phyloP scores from a whole-genome alignment of 2,888 invertebrate species.

The Prosapia bicincta region DNA sequence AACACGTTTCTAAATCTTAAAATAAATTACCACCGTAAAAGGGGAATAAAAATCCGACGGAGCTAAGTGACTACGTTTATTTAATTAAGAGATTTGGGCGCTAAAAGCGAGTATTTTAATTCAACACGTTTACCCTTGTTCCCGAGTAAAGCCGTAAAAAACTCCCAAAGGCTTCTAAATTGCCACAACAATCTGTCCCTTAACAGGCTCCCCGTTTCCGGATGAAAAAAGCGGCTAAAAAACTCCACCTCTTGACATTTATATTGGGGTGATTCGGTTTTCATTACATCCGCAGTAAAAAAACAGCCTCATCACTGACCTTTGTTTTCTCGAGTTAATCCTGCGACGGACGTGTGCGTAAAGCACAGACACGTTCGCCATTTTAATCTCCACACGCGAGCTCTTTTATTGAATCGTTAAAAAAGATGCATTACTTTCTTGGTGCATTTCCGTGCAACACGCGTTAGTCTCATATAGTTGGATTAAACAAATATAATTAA shows the following conservation, averaged over 20 bases:
- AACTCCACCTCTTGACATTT: conserved; percentile 21
- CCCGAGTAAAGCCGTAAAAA: background rate
- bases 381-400: too few species aligned
- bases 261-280: conserved; percentile 22
- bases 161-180: background rate
- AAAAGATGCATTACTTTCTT: too few species aligned
- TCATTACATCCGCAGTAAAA: conserved; percentile 9
- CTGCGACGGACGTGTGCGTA: too few species aligned
- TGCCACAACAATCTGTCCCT: background rate
- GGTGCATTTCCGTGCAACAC: too few species aligned
- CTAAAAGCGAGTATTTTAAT: background rate
- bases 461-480: too few species aligned
- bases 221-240: conserved; percentile 18
- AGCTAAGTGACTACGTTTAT: background rate
- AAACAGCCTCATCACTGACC: background rate
- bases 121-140: background rate
- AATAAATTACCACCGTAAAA: too few species aligned
- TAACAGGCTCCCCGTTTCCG: background rate
- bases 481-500: too few species aligned
- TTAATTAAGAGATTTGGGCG: background rate
- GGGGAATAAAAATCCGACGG: background rate
- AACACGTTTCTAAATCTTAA: too few species aligned
- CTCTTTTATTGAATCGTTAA: too few species aligned
- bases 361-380: background rate
- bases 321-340: too few species aligned